phyloP scores from a whole-genome alignment of 2,888 invertebrate species.

The Urechis unicinctus region DNA sequence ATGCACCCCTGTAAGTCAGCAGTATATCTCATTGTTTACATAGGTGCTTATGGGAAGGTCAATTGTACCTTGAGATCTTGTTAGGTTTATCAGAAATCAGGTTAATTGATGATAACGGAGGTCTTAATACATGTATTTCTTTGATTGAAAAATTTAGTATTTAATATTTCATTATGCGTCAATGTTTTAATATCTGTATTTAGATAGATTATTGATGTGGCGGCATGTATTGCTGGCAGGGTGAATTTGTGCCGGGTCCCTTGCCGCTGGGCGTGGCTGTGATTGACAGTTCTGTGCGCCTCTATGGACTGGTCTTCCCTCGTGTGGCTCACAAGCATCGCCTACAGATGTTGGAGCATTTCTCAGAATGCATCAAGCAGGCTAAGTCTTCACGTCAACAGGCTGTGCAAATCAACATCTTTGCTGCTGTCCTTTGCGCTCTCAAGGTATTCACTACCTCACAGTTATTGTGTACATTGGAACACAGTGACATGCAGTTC shows the following conservation, averaged over 20 bases:
- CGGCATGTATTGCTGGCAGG: too few relatives aligned
- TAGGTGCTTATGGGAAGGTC: not conserved
- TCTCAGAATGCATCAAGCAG: conserved; percentile 82
- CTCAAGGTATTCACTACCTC: conserved; percentile 56
- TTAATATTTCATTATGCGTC: too few relatives aligned
- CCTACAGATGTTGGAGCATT: conserved; percentile 95
- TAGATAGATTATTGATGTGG: too few relatives aligned
- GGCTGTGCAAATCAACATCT: conserved; percentile 90
- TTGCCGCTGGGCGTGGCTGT: conserved; percentile 92
- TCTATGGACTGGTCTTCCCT: conserved; percentile 92
- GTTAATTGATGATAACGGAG: too few relatives aligned
- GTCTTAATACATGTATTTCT: too few relatives aligned
- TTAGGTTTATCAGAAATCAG: too few relatives aligned
- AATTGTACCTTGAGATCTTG: too few relatives aligned
- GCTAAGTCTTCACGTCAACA: conserved; percentile 89
- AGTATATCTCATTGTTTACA: not conserved
- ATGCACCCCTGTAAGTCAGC: conserved; percentile 34
- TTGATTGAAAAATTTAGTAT: too few relatives aligned
- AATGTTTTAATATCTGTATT: too few relatives aligned
- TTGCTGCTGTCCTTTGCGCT: conserved; percentile 84
- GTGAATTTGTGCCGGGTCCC: conserved; percentile 36
- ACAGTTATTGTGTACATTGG: not conserved
- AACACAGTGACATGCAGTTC: too few relatives aligned
- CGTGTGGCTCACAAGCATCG: conserved; percentile 87
- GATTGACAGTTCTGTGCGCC: conserved; percentile 84